Base-by-base conservation (phyloP, 2,888 invertebrate species). In the Crematogaster levior region DNA sequence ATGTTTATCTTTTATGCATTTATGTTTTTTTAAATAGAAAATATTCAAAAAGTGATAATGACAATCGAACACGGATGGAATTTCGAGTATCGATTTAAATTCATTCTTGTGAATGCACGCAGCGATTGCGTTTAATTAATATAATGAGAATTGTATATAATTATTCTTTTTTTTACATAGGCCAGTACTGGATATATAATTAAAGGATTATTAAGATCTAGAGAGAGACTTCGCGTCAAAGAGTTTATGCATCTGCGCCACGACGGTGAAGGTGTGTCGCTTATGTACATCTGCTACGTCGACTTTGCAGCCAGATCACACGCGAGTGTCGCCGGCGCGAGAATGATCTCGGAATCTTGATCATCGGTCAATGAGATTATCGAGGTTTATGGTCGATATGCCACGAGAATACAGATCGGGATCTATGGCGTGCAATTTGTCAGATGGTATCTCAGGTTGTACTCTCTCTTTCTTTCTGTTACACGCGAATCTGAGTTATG, bases 271-370 rank as follows among this genome's bases (percentile, higher is more conserved):
- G 75, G 51, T 63, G 63, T 66, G 68, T 46, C 74, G 46, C 46
- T 48, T 46, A 53, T 46, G 63, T 75, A 43, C 56, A 75, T 65
- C 34, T 40, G 24, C 53, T 65, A 7, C 48, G 46, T 24, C 72
- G 48, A 81, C 48, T 83, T 90, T 81, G 89, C 84, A 86, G 53
- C 81, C 88, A 84, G 65, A 79, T 87, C 87, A 85, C 85, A 87
- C 81, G 66, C 82, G 79, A 63, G 30, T 34, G 68, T 82, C 63
- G 63, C 65, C 56, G 79, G 15, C 80, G 63, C 60, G 58, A 85
- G 84, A 84, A 87, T 87, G 87, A 90, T 90, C 86, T 85, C 79
- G 82, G 89, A 90, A 90, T 90, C 87, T 66, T 85, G 87, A 90
- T 89, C 58, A 68, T 85, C 77, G 75, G 80, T 74, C 82, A 75